Evolutionary conservation across 1,140 invertebrate species (phyloP).

Genomic region (Bombus breviceps): DNA sequence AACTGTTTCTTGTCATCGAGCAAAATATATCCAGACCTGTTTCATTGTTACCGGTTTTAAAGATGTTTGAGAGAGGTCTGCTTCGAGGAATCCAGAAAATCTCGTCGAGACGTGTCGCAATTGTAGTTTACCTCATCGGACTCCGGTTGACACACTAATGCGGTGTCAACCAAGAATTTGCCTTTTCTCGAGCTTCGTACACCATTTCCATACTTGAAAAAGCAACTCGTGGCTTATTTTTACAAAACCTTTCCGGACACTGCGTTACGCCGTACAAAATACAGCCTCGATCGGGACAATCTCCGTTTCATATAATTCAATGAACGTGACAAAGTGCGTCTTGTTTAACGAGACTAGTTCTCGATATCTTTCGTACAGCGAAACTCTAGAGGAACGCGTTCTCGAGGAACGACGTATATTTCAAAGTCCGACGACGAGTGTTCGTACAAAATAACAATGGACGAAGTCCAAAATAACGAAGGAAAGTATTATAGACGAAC

Average conservation of each 20-base stretch:
- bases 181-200: not conserved
- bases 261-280: not conserved
- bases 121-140: slow-evolving; percentile 38
- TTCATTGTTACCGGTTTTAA: slow-evolving; percentile 23
- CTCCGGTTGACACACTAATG: slow-evolving; percentile 31
- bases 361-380: not conserved
- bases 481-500: not conserved
- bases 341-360: not conserved
- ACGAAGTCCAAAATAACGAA: not conserved
- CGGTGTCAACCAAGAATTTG: slow-evolving; percentile 24
- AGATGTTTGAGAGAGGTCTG: not conserved
- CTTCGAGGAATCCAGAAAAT: slow-evolving; percentile 34
- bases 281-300: not conserved
- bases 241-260: too few relatives aligned
- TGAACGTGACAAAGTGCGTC: not conserved
- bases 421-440: slow-evolving; percentile 8
- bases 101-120: slow-evolving; percentile 31
- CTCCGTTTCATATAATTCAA: not conserved
- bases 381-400: not conserved
- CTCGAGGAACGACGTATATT: not conserved
- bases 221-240: not conserved
- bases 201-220: not conserved
- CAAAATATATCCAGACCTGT: not conserved
- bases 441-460: slow-evolving; percentile 13
- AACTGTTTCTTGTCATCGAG: not conserved